Evolutionary conservation across 1,140 invertebrate genomes (phyloP), one percentile per base, ranked within the genome.

Genomic region (Trigoniulus corallinus): DNA sequence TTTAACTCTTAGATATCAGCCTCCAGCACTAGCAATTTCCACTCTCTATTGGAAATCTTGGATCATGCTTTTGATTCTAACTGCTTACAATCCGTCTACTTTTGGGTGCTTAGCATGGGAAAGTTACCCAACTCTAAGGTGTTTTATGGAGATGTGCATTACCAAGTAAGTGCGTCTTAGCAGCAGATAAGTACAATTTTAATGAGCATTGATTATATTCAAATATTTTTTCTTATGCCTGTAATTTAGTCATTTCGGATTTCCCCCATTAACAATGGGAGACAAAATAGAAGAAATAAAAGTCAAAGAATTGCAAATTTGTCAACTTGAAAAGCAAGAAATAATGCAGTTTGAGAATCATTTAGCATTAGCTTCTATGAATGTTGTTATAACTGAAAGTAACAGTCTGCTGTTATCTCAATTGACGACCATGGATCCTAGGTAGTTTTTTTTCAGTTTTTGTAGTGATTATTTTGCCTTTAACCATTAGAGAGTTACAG

Each of bases 71-170:
- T 69, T 92, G 3, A 84, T 95, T 62, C 68, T 96, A 44, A 79
- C 83, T 27, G 88, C 88, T 7, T 89, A 94, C 64, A 96, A 96
- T 77, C 88, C 92, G 0, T 68, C 73, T 0, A 78, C 77, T 15
- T 88, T 95, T 69, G 93, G 92, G 1, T 75, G 76, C 53, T 69
- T 81, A 44, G 87, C 81, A 23, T 95, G 89, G 81, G 78, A 83
- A 58, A 81, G 81, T 54, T 96, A 94, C 71, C 88, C 91, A n/a
- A 95, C 84, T 44, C 72, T 97, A 46, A 75, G 85, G 57, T 81
- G 80, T 53, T 72, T 97, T 40, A 95, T 96, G 75, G 91, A 98
- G 73, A 93, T 93, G 82, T 92, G 88, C 59, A 96, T 98, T 59
- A 97, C 92, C 4, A 92, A 88, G 77, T 84, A 70, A 69, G 71